A percentile compares a stretch with the other conserved stretches of the same genome.
These are phyloP conservation scores for Xiphophorus birchmanni DNA, from an alignment of 2,797 vertebrate species.

Conservation along the genomic window DNA sequence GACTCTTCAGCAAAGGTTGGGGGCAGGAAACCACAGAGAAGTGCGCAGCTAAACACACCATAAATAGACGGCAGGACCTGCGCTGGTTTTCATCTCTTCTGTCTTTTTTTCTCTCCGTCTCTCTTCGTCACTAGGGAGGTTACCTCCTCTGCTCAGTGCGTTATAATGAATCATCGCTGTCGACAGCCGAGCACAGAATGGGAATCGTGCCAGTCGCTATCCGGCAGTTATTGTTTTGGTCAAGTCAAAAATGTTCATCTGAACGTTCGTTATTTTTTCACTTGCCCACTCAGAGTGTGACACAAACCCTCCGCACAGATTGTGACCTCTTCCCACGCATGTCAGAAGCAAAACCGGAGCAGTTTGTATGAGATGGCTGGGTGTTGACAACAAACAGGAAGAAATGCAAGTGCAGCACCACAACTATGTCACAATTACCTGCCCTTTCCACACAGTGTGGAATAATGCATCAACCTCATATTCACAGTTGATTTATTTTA, in stretches of 20 bases:
- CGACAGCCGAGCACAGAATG: conserved; percentile 50
- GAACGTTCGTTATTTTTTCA: conserved; percentile 35
- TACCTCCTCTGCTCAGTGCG: conserved; percentile 62
- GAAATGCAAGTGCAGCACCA: conserved; percentile 10
- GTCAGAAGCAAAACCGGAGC: conserved; percentile 36
- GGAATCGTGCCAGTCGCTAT: conserved; percentile 66
- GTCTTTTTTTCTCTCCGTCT: conserved; percentile 27
- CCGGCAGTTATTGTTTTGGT: conserved; percentile 55
- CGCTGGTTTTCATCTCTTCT: conserved; percentile 23
- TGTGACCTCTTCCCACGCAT: conserved; percentile 39
- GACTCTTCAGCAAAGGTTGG: conserved; percentile 56
- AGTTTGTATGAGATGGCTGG: conserved; percentile 28
- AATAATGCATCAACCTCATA: neutral
- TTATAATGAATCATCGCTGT: conserved; percentile 58
- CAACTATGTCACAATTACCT: conserved; percentile 44
- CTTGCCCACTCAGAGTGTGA: conserved; percentile 54
- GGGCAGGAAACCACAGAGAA: conserved; percentile 70
- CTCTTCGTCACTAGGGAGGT: conserved; percentile 64
- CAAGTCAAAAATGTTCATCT: conserved; percentile 25
- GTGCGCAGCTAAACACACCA: conserved; percentile 71
- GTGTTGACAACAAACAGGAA: conserved; percentile 43
- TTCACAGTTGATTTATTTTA: neutral
- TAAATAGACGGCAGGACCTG: conserved; percentile 72
- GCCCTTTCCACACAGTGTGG: conserved; percentile 12
- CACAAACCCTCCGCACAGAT: conserved; percentile 32